phyloP scores from a whole-genome alignment of 2,888 invertebrate species.

The Cataglyphis rosenhaueri region DNA sequence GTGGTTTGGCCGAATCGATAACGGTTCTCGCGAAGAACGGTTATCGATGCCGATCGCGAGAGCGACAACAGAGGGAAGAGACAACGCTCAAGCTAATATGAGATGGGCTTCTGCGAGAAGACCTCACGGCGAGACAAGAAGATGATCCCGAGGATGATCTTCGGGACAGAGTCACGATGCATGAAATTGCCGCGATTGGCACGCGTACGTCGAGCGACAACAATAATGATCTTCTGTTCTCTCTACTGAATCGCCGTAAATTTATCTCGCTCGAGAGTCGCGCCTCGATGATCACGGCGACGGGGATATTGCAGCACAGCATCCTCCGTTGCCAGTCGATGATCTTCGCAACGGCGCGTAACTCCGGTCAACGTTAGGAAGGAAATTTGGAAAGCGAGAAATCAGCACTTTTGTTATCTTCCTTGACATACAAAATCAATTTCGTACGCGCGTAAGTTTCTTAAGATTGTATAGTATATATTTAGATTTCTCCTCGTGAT shows the following conservation, averaged over 20 bases:
- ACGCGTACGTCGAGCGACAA: constrained; percentile 44
- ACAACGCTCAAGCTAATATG: constrained; percentile 21
- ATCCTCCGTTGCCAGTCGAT: constrained; percentile 37
- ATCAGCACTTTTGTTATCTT: neutral
- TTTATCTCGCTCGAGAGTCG: constrained; percentile 45
- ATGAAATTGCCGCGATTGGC: constrained; percentile 60
- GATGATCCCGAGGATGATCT: constrained; percentile 13
- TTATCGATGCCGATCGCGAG: constrained; percentile 70
- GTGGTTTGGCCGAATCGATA: constrained; percentile 75
- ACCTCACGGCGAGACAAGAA: neutral
- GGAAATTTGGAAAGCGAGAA: constrained; percentile 37
- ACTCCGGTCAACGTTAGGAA: constrained; percentile 35
- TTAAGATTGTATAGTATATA: neutral
- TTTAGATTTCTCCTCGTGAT: neutral
- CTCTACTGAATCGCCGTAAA: constrained; percentile 12
- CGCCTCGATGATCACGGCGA: constrained; percentile 29
- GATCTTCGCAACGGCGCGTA: constrained; percentile 39
- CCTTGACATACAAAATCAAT: constrained; percentile 23
- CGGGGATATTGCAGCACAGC: constrained; percentile 51
- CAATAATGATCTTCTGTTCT: neutral
- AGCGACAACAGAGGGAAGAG: constrained; percentile 19
- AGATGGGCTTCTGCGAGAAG: neutral
- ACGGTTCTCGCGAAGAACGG: constrained; percentile 80
- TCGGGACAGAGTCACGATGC: constrained; percentile 18
- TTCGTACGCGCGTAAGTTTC: neutral